Evolutionary conservation across 2,888 invertebrate species (phyloP), one percentile per base, ranked within the genome.

Genomic region (Xylota sylvarum): DNA sequence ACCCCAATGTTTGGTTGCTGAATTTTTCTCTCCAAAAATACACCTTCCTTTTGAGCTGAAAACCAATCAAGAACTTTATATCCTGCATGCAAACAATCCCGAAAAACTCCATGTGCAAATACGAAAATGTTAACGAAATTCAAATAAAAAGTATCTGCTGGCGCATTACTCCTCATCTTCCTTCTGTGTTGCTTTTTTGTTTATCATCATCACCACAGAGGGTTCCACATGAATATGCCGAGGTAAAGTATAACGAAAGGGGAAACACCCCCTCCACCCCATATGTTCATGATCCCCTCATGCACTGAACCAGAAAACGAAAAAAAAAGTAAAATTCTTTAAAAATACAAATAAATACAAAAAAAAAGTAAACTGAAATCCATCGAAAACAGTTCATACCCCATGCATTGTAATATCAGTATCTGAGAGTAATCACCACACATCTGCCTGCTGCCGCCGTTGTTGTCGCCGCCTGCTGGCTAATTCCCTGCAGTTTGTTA

Each of bases 401-500:
- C 58, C 76, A 65, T 80, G 76, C 40, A 64, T 65, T 65, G 72
- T 60, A 65, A 77, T 60, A 72, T 76, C 81, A 46, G 74, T 65
- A 74, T 69, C 55, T 74, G 46, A 17, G 65, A 73, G 67, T 73
- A 67, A 80, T 85, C 80, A 52, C 62, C 50, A 73, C 50, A 73
- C 74, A 70, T 72, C 70, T 64, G 48, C 67, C 65, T 52, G 27
- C 40, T 50, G n/a, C 40, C 12, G n/a, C 40, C 12, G 6, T 27
- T 52, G 27, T 32, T 50, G n/a, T 32, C 12, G 6, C 35, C 46
- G 73, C 60, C 73, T 73, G 77, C 77, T 86, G 70, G 72, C 81
- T 86, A 86, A 86, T 86, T 82, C 86, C 86, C 73, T 86, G 78
- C 81, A 86, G 86, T 86, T 86, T 82, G 86, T 86, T 86, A 86